phyloP scores from a whole-genome alignment of 2,797 vertebrate genomes.

The Acanthurus lineatus region DNA sequence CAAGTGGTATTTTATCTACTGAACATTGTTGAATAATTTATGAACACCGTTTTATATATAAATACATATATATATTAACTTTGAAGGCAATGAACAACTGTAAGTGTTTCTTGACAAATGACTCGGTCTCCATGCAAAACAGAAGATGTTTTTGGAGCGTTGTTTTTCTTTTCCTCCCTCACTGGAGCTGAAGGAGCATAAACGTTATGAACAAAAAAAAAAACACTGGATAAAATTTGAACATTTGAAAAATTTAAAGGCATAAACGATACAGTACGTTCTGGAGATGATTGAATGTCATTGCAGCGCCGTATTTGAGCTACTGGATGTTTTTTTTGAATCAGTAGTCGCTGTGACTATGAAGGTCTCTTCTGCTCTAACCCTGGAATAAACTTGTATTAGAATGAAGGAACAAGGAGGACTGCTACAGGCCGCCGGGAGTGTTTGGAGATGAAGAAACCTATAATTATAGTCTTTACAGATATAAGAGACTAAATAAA shows the following conservation, averaged over 20 bases:
- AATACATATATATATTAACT: conserved; percentile 70
- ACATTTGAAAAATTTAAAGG: conserved; percentile 56
- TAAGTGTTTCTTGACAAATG: conserved; percentile 71
- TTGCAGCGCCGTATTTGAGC: conserved; percentile 61
- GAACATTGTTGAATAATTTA: conserved; percentile 87
- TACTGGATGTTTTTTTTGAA: conserved; percentile 73
- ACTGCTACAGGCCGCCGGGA: conserved; percentile 52
- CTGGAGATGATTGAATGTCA: conserved; percentile 72
- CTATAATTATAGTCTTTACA: conserved; percentile 46
- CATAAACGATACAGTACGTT: conserved; percentile 45
- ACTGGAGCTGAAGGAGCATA: conserved; percentile 75
- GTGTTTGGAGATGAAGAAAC: conserved; percentile 65
- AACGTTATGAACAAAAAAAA: conserved; percentile 66
- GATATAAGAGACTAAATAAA: conserved; percentile 39
- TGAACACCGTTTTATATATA: conserved; percentile 75
- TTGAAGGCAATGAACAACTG: conserved; percentile 72
- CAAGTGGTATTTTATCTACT: conserved; percentile 86
- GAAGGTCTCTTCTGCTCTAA: conserved; percentile 68
- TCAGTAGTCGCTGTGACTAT: conserved; percentile 59
- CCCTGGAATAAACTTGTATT: conserved; percentile 73
- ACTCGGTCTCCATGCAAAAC: conserved; percentile 64
- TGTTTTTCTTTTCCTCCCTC: conserved; percentile 35
- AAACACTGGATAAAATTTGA: conserved; percentile 80
- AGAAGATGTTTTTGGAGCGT: conserved; percentile 59
- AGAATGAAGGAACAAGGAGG: conserved; percentile 80